Evolutionary conservation across 2,113 vertebrate genomes (phyloP), one percentile per base, ranked within the genome.

Genomic region (Barbus barbus): DNA sequence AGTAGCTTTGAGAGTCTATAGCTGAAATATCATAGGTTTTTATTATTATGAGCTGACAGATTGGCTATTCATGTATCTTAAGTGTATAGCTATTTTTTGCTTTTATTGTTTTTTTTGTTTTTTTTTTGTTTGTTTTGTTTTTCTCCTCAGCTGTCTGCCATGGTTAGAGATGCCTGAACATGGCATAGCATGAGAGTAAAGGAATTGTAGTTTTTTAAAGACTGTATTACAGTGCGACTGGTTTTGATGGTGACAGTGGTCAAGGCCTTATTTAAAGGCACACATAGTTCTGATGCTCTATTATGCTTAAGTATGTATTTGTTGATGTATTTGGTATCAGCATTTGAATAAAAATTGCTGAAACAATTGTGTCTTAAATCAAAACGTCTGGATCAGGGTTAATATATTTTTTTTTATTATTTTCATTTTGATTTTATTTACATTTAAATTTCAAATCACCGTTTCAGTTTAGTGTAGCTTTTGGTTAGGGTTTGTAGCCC

Each of bases 11-110:
- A 46, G 73, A 80, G 36, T 80, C 74, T 48, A n/a, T n/a, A 58
- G 75, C 36, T 80, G 78, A 83, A 87, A 85, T 72, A 67, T 48
- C 31, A 87, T 87, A 65, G 83, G 46, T 4, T 77, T 82, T 82
- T 82, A 82, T 82, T 18, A 69, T 53, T 71, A 36, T 81, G 26
- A 81, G 44, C 6, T 9, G 65, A 71, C 46, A 38, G 28, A 69
- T 33, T 71, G 65, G 3, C 44, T 26, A 53, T 71, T 69, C 3
- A 24, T 33, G 28, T 82, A 56, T 65, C 9, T 44, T 48, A 67
- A 36, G 24, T 75, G 24, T 61, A 60, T 82, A 53, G 28, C 61
- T 3, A 65, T 48, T 31, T 31, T 46, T 24, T 67, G 81, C 3
- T 20, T 44, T 81, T 81, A 20, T 38, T 81, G 14, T 22, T 53